Percentiles rank a stretch among this genome's conserved stretches.
phyloP scores from a whole-genome alignment of 1,140 invertebrate genomes.

The Atta cephalotes region DNA sequence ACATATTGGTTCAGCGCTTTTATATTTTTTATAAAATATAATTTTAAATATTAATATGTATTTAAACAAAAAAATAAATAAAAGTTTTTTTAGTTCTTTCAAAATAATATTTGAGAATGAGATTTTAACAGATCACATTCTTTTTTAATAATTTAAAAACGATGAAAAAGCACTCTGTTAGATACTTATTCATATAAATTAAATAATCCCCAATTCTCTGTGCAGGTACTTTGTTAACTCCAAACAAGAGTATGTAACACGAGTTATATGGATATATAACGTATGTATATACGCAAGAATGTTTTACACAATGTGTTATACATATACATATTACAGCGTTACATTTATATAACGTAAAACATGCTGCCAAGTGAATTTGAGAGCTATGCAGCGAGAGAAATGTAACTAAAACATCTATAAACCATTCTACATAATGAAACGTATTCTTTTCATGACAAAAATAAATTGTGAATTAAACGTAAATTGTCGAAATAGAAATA shows the following conservation, averaged over 20 bases:
- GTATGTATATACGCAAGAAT: background rate
- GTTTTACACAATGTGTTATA: constrained; percentile 16
- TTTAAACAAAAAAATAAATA: background rate
- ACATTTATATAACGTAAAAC: constrained; percentile 15
- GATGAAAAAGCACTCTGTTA: background rate
- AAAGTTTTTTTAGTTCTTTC: background rate
- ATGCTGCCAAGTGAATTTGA: constrained; percentile 45
- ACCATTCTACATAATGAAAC: constrained; percentile 5
- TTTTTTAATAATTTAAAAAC: background rate
- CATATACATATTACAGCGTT: constrained; percentile 12
- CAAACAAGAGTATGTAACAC: constrained; percentile 2
- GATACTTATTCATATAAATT: constrained; percentile 3
- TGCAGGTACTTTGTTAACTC: background rate
- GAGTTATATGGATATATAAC: background rate
- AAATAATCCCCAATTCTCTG: background rate
- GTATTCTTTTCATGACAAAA: background rate
- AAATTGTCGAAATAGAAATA: background rate
- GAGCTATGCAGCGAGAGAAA: constrained; percentile 10
- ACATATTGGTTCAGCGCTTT: background rate
- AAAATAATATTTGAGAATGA: background rate
- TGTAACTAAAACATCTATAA: constrained; percentile 13
- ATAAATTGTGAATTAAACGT: constrained; percentile 25
- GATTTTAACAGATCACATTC: background rate
- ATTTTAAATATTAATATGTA: background rate
- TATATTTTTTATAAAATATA: background rate